A percentile compares a stretch with the other conserved stretches of the same genome.
phyloP scores from a whole-genome alignment of 2,113 vertebrate genomes.

The Oreochromis aureus region DNA sequence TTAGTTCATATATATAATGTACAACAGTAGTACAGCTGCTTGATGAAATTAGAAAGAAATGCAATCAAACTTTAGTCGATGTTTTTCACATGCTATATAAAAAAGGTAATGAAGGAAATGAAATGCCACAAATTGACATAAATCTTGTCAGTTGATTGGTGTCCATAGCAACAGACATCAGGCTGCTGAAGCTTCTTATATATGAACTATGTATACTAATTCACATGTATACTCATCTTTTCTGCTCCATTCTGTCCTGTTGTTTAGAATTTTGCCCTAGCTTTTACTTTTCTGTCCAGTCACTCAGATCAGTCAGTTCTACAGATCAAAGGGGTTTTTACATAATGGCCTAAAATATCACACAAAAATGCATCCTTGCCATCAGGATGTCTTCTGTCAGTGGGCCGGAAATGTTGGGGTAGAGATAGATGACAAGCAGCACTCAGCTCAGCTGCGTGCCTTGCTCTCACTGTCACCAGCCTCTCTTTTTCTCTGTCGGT shows the following conservation, averaged over 20 bases:
- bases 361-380: conserved; percentile 7
- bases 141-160: neutral
- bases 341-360: conserved; percentile 17
- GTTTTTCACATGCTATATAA: neutral
- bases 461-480: neutral
- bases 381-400: neutral
- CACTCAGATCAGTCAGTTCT: neutral
- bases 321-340: conserved; percentile 17
- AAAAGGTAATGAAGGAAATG: neutral
- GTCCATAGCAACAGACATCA: neutral
- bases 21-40: neutral
- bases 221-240: neutral
- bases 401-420: neutral
- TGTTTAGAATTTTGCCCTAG: neutral
- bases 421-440: conserved; percentile 7
- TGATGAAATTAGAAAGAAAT: neutral
- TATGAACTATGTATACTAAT: neutral
- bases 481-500: neutral
- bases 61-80: neutral
- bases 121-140: neutral
- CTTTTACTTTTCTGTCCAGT: neutral
- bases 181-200: neutral
- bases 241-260: neutral
- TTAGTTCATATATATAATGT: neutral
- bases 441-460: neutral